A percentile compares a stretch with the other conserved stretches of the same genome.
Conservation (phyloP, 2,797 vertebrate species). For the Tarsius wallacei region DNA sequence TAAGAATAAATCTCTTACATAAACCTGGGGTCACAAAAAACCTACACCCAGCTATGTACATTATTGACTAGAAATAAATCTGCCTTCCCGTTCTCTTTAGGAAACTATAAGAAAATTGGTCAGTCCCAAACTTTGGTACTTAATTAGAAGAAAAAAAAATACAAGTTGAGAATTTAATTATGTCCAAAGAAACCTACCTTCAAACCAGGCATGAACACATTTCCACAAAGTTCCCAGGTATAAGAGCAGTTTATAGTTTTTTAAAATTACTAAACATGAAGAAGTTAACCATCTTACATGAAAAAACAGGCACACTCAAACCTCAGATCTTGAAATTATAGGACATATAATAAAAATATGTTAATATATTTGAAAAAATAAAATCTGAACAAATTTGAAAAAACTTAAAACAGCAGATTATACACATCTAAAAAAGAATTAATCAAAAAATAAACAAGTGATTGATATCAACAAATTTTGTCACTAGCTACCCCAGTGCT, state of each 20-base stretch:
- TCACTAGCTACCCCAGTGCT: background rate
- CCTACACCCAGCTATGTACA: background rate
- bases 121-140: background rate
- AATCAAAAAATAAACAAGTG: background rate
- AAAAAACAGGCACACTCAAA: background rate
- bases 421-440: background rate
- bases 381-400: constrained; percentile 46
- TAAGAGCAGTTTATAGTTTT: background rate
- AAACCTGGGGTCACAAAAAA: background rate
- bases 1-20: background rate
- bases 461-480: background rate
- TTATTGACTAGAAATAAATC: background rate
- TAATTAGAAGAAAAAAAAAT: background rate
- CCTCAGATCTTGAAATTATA: background rate
- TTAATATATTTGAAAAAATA: constrained; percentile 30
- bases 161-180: background rate
- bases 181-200: background rate
- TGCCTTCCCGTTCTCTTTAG: background rate
- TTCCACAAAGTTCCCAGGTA: background rate
- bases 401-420: background rate
- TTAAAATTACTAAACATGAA: background rate
- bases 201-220: background rate
- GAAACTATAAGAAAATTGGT: constrained; percentile 12
- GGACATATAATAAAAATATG: background rate
- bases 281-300: background rate